Evolutionary conservation across 2,888 invertebrate species (phyloP), one percentile per base, ranked within the genome.

Genomic region (Apantesis nais): DNA sequence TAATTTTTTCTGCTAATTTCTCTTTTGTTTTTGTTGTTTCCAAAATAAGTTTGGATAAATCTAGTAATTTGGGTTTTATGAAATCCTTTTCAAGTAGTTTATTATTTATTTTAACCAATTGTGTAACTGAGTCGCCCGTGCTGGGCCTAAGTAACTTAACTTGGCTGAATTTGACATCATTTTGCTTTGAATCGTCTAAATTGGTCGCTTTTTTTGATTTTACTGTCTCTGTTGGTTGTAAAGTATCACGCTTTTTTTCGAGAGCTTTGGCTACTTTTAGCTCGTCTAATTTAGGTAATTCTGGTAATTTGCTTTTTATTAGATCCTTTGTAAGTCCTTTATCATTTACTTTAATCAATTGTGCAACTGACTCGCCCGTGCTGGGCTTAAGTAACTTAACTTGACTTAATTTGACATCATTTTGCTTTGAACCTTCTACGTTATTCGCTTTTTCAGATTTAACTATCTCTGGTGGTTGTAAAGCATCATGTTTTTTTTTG

Each of bases 31-130:
- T 55, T 22, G 25, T 37, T 29, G 55, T 25, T 25, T 55, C 29
- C 11, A 66, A 39, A 12, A 66, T 19, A 3, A 66, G 1, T 66
- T 66, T 66, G 12, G 58, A 66, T 66, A 66, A 7, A 2, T 58
- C 66, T 52, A 29, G 25, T 41, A 16, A 37, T 58, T 66, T 39
- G 1, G 55, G 16, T 66, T 37, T 29, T 39, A 55, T 19, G 41
- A 22, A 14, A 44, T 58, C 55, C 55, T 29, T 66, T 4, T 25
- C 34, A 52, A 31, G 25, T 64, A 29, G 12, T 4, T 29, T 64
- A 31, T 64, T 64, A 64, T 29, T 48, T 31, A 64, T 31, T n/a
- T 64, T 64, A 31, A 44, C 14, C 41, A 63, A 63, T 41, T 63
- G 12, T 11, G 41, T 41, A 41, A 31, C 29, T 31, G 31, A n/a